These are phyloP conservation scores for Ifrita kowaldi DNA, from an alignment of 2,113 vertebrate species.

Conservation along the genomic window DNA sequence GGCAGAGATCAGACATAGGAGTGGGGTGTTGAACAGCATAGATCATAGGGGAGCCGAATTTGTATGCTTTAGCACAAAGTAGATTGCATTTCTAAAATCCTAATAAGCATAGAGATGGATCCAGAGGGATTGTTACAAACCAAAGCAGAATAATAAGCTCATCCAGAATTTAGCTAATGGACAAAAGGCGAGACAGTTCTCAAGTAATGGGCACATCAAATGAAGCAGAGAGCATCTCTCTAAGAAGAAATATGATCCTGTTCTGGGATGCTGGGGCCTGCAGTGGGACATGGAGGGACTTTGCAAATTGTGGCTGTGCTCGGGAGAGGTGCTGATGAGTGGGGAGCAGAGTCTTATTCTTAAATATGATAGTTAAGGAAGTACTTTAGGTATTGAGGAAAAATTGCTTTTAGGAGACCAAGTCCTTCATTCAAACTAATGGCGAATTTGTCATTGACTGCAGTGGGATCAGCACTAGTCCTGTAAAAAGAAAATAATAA, in stretches of 20 bases:
- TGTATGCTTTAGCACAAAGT: constrained; percentile 43
- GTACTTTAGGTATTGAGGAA: background rate
- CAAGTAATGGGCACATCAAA: constrained; percentile 26
- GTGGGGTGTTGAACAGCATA: background rate
- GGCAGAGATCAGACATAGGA: background rate
- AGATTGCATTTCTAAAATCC: constrained; percentile 43
- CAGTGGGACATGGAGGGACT: background rate
- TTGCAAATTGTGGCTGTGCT: background rate
- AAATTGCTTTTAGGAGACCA: constrained; percentile 15
- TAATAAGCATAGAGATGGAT: constrained; percentile 37
- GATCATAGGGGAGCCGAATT: background rate
- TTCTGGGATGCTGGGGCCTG: background rate
- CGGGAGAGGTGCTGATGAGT: background rate
- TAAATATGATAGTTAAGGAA: background rate
- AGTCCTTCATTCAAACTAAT: background rate
- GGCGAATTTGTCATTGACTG: background rate
- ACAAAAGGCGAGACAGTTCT: constrained; percentile 1
- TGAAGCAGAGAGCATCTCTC: background rate
- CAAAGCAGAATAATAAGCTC: constrained; percentile 32
- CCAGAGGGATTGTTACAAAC: constrained; percentile 41
- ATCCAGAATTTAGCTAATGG: constrained; percentile 51
- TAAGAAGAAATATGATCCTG: background rate
- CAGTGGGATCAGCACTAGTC: background rate
- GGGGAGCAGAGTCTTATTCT: background rate
- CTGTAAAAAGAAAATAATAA: constrained; percentile 16